Conservation (phyloP, 2,797 vertebrate species). For the Sciurus vulgaris region DNA sequence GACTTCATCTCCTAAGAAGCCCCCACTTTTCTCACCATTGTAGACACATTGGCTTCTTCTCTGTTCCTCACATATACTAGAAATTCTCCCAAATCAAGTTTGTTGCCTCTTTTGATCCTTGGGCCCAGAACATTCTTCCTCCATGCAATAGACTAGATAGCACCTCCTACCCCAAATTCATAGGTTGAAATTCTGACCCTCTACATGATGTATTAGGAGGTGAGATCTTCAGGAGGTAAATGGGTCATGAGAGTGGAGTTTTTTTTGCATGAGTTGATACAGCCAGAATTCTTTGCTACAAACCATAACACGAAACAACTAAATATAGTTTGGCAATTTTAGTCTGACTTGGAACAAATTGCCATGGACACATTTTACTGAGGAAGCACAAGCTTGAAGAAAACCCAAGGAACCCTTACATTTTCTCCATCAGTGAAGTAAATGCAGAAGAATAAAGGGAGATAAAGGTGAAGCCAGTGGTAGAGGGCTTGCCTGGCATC, state of each 20-base stretch:
- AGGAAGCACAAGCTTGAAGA: slow-evolving; percentile 6
- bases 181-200: background rate
- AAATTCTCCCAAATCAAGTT: background rate
- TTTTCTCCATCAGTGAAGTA: background rate
- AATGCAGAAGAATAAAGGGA: background rate
- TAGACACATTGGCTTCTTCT: background rate
- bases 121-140: background rate
- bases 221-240: background rate
- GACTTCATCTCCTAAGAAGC: background rate
- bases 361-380: background rate
- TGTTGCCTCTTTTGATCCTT: background rate
- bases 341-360: background rate
- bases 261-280: background rate
- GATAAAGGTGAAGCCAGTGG: accelerated
- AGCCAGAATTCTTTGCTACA: background rate
- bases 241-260: background rate
- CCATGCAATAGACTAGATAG: background rate
- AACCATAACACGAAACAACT: background rate
- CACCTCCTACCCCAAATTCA: background rate
- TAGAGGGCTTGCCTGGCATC: no score
- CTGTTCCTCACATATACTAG: background rate
- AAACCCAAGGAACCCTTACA: background rate
- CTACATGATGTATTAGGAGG: background rate
- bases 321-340: background rate
- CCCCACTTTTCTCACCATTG: background rate